Evolutionary conservation across 2,797 vertebrate genomes (phyloP).

Genomic region (Nasua narica): DNA sequence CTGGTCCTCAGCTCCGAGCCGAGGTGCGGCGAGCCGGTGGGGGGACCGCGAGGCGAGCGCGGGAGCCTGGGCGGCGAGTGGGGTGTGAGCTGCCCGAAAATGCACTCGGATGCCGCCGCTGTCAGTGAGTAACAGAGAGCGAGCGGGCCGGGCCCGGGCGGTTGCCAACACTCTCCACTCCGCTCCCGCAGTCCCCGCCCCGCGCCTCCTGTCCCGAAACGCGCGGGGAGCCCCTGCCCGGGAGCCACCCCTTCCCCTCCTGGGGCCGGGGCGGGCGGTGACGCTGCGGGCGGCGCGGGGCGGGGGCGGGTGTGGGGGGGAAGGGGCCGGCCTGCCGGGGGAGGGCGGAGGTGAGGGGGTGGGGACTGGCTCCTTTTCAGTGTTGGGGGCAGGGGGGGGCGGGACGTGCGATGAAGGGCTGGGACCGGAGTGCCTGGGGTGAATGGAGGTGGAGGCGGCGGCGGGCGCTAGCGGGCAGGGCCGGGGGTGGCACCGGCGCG

Average conservation of each 20-base stretch:
- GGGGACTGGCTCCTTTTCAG: constrained; percentile 41
- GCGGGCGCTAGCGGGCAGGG: background rate
- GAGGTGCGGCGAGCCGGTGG: constrained; percentile 71
- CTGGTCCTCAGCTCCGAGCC: constrained; percentile 49
- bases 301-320: constrained; percentile 47
- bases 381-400: constrained; percentile 62
- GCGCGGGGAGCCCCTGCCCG: constrained; percentile 1
- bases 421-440: constrained; percentile 38
- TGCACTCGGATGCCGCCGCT: constrained; percentile 99
- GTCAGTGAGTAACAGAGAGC: constrained; percentile 93
- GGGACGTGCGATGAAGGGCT: constrained; percentile 48
- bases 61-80: constrained; percentile 76
- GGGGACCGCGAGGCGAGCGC: constrained; percentile 78
- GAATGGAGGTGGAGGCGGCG: constrained; percentile 34
- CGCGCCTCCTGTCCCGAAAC: constrained; percentile 13
- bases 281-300: constrained; percentile 13
- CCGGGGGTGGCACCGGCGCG: background rate
- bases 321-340: background rate
- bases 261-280: constrained; percentile 47
- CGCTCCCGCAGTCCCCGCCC: constrained; percentile 32
- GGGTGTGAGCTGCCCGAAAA: constrained; percentile 96
- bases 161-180: background rate
- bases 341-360: constrained; percentile 44
- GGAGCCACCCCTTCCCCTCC: constrained; percentile 51
- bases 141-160: background rate